Evolutionary conservation across 2,888 invertebrate genomes (phyloP).

Genomic region (Abrostola tripartita): DNA sequence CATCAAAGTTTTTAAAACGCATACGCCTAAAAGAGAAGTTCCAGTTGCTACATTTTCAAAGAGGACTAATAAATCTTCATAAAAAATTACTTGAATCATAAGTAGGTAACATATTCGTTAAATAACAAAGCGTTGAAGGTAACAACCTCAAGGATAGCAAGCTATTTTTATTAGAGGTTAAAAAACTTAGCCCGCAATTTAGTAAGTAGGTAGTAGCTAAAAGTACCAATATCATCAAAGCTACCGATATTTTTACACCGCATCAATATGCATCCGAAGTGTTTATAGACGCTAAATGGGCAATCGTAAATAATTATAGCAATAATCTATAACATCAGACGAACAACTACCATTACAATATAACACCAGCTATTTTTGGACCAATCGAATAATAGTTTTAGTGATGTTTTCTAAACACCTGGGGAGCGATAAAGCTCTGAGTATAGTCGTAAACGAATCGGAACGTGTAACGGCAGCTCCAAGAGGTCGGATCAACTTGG

Average conservation of each 20-base stretch:
- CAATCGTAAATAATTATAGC: conserved; percentile 37
- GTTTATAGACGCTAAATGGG: conserved; percentile 46
- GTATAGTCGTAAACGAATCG: conserved; percentile 40
- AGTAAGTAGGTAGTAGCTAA: neutral
- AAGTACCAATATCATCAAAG: conserved; percentile 15
- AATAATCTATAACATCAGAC: conserved; percentile 31
- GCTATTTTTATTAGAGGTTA: conserved; percentile 2
- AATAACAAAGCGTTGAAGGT: too few species aligned
- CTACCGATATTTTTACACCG: conserved; percentile 37
- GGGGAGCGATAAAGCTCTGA: conserved; percentile 24
- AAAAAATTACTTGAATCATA: too few species aligned
- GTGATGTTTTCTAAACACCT: conserved; percentile 39
- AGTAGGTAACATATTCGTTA: too few species aligned
- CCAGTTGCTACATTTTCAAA: too few species aligned
- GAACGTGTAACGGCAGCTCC: conserved; percentile 44
- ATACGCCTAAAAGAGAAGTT: too few species aligned
- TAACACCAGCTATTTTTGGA: conserved; percentile 28
- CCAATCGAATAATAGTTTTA: conserved; percentile 37
- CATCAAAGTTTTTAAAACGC: too few species aligned
- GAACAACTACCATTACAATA: conserved; percentile 28
- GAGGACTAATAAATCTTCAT: too few species aligned
- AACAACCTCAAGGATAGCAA: too few species aligned
- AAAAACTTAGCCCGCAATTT: conserved; percentile 15
- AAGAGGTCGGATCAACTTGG: conserved; percentile 53
- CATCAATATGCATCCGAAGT: conserved; percentile 32